Percentiles rank a stretch among this genome's conserved stretches.
Conservation (phyloP, 2,888 invertebrate genomes). For the Cyclophora albipunctata region DNA sequence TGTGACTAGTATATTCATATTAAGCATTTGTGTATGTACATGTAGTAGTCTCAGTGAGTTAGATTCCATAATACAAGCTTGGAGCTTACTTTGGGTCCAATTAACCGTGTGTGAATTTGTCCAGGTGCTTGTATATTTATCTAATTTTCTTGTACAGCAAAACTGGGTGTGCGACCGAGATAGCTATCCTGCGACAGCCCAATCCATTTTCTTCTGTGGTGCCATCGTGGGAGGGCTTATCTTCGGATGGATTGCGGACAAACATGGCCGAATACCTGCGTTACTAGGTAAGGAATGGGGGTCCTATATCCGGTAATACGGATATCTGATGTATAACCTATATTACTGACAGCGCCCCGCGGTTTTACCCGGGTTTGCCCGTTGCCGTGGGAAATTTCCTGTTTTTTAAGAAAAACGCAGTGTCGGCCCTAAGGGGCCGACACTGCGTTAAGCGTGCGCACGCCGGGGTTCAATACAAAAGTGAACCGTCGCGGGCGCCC, state of each 20-base stretch:
- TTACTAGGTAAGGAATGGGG: conserved; percentile 70
- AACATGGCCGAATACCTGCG: conserved; percentile 88
- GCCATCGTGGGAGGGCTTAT: conserved; percentile 88
- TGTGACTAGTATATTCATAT: no score
- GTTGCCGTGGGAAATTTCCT: no score
- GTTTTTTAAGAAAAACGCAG: no score
- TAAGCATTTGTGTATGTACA: neutral
- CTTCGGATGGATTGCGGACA: conserved; percentile 91
- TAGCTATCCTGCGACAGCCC: conserved; percentile 83
- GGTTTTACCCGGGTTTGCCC: no score
- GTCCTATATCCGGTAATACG: neutral
- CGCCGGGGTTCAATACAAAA: no score
- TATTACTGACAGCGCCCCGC: no score
- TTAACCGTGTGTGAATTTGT: neutral
- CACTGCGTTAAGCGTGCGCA: no score
- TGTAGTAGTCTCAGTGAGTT: neutral
- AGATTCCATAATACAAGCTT: no score
- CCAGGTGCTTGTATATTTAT: neutral
- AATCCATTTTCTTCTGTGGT: conserved; percentile 90
- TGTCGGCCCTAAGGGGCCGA: no score
- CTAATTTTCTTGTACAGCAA: conserved; percentile 59
- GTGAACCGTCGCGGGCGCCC: no score
- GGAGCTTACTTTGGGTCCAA: no score
- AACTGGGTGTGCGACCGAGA: conserved; percentile 91
- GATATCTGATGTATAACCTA: no score